Base-by-base conservation (phyloP, 1,140 invertebrate species). In the Nomia melanderi region DNA sequence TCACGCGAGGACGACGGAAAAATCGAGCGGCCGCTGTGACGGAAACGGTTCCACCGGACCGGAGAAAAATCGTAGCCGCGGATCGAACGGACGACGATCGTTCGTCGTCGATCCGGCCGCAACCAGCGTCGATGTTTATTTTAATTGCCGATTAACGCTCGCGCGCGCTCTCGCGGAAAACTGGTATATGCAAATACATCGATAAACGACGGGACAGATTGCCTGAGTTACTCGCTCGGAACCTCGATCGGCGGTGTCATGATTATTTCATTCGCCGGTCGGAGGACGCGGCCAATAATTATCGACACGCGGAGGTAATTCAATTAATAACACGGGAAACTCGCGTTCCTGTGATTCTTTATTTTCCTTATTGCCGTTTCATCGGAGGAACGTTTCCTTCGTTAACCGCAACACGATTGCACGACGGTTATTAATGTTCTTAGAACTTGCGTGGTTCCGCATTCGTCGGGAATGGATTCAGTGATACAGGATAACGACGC, bases 161-260 rank as follows among this genome's bases (percentile, higher is more conserved):
- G 41, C 20, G 17, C 27, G 6, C 17, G 27, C 23, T 9, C n/a
- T 9, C 29, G n/a, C 39, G 25, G 39, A 8, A 25, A 47, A 50
- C 69, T 25, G 69, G 69, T 71, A 71, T 71, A 63, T 72, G 31
- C 59, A 44, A 72, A 36, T 44, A 72, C 63, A 72, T 63, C 70
- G 57, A 63, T 27, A 60, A 33, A 1, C 23, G 3, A 12, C 11
- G 4, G 14, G 39, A 72, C 41, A 36, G 57, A 72, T 72, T 63
- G 62, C 69, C 57, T 60, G 23, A 23, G 54, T 59, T 41, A 12
- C 53, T 39, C 25, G 17, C 33, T 9, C n/a, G 53, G 53, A 70
- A 57, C 36, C 9, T 23, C 11, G 66, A 20, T 0, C 20, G n/a
- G 8, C 7, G 56, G 4, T 17, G 31, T 57, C 27, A 4, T 17